phyloP scores from a whole-genome alignment of 2,113 vertebrate species.

The Lepidothrix coronata region DNA sequence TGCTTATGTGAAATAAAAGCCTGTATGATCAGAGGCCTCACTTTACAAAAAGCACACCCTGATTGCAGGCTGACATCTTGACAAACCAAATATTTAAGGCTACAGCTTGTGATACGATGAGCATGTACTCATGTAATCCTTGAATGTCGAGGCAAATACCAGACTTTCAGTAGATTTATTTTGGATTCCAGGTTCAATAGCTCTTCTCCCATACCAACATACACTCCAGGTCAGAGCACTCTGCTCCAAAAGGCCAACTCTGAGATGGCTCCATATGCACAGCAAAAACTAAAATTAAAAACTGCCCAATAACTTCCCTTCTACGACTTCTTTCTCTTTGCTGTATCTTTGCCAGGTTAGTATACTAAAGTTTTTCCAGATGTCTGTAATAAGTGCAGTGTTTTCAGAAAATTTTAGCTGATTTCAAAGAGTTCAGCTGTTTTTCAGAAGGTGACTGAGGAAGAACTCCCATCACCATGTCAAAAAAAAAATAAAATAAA shows the following conservation, averaged over 20 bases:
- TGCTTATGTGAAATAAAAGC: neutral
- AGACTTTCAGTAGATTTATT: neutral
- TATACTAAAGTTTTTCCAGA: slow-evolving; percentile 20
- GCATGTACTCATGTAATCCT: neutral
- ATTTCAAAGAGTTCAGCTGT: neutral
- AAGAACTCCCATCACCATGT: neutral
- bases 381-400: neutral
- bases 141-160: neutral
- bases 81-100: neutral
- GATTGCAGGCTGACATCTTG: neutral
- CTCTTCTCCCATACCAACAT: neutral
- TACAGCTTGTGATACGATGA: neutral
- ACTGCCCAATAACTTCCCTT: neutral
- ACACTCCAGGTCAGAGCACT: neutral
- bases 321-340: neutral
- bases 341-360: slow-evolving; percentile 16
- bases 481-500: neutral
- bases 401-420: neutral
- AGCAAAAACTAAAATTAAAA: neutral
- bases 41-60: neutral
- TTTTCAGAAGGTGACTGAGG: neutral
- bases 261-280: neutral
- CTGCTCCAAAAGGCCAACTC: neutral
- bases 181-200: neutral
- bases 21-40: neutral